phyloP scores from a whole-genome alignment of 2,888 invertebrate species.

The Priapulus caudatus region DNA sequence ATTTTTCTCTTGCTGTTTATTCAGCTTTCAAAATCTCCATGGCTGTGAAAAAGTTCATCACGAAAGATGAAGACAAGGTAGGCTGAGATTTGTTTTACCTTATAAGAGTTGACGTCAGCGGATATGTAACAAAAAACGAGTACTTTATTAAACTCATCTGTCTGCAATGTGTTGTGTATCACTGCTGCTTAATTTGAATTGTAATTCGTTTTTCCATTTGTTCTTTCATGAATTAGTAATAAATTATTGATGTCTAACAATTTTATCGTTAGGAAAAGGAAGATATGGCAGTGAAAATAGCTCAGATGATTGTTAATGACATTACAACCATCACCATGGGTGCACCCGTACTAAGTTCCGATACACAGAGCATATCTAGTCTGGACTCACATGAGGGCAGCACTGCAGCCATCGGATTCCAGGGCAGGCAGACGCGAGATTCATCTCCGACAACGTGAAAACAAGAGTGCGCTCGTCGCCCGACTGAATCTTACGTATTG shows the following conservation, averaged over 20 bases:
- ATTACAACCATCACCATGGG: constrained; percentile 66
- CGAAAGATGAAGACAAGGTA: constrained; percentile 66
- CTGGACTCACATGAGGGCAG: no score
- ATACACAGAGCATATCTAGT: no score
- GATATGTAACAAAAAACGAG: no score
- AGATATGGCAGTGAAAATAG: constrained; percentile 92
- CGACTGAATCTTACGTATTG: no score
- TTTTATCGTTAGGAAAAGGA: constrained; percentile 48
- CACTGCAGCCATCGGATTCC: no score
- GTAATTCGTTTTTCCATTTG: constrained; percentile 2
- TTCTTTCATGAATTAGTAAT: constrained; percentile 8
- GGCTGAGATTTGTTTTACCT: constrained; percentile 16
- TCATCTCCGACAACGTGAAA: no score
- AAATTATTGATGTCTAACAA: constrained; percentile 8
- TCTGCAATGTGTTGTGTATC: no score
- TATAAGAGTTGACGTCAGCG: no score
- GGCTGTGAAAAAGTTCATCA: constrained; percentile 66
- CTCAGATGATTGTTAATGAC: constrained; percentile 91
- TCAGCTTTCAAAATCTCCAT: constrained; percentile 44
- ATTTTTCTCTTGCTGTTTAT: constrained; percentile 16
- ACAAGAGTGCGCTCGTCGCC: no score
- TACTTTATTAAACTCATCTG: no score
- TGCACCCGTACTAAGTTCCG: no score
- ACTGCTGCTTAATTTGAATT: constrained; percentile 10
- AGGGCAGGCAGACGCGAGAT: no score